Conservation (phyloP, 2,888 invertebrate species). For the Pomacea canaliculata region DNA sequence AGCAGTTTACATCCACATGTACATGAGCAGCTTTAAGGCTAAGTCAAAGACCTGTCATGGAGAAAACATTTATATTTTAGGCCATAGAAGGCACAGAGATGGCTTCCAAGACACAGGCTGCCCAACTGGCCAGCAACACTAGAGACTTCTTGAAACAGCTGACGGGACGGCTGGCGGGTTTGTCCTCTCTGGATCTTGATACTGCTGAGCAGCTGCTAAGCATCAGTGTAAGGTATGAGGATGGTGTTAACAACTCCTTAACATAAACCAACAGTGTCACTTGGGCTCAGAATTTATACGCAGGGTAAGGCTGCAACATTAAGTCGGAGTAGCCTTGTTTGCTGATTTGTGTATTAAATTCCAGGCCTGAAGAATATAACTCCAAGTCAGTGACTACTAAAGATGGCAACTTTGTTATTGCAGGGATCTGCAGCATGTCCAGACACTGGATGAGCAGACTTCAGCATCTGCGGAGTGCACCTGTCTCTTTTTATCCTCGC, state of each 20-base stretch:
- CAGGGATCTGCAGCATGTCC: conserved; percentile 76
- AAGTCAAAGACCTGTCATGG: no score
- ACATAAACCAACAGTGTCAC: no score
- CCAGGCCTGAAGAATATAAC: neutral
- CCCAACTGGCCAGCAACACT: conserved; percentile 6
- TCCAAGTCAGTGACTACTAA: no score
- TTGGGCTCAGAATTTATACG: no score
- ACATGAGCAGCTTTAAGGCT: no score
- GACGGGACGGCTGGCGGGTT: conserved; percentile 4
- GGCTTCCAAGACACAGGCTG: neutral
- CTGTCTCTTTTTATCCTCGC: conserved; percentile 66
- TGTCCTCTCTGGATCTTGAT: conserved; percentile 38
- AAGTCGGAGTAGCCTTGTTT: no score
- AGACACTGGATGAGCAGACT: conserved; percentile 69
- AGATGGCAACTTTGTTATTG: conserved; percentile 18
- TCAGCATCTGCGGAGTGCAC: conserved; percentile 71
- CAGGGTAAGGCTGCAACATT: no score
- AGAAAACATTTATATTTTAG: neutral
- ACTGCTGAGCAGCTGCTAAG: conserved; percentile 43
- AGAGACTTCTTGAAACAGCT: conserved; percentile 11
- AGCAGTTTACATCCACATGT: no score
- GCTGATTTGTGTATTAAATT: neutral
- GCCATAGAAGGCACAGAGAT: conserved; percentile 7
- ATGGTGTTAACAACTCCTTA: neutral
- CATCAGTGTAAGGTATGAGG: conserved; percentile 27